phyloP scores from a whole-genome alignment of 2,113 vertebrate species.

The Oenanthe melanoleuca region DNA sequence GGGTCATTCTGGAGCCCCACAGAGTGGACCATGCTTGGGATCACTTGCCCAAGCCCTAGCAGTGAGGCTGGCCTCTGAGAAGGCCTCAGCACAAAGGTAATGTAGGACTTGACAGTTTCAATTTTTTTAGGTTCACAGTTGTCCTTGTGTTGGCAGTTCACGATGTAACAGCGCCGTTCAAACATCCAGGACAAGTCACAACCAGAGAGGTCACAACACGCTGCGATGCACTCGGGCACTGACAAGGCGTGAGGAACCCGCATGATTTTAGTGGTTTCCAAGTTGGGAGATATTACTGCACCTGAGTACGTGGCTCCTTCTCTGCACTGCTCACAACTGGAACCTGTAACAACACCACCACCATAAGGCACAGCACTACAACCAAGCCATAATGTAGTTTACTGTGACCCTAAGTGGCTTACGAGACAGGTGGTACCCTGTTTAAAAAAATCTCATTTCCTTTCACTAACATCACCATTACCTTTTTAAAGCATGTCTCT shows the following conservation, averaged over 20 bases:
- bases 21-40: constrained; percentile 65
- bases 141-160: constrained; percentile 82
- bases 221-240: constrained; percentile 76
- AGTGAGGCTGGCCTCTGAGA: constrained; percentile 72
- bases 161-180: constrained; percentile 84
- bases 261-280: constrained; percentile 80
- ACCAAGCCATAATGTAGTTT: background rate
- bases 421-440: background rate
- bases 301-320: constrained; percentile 80
- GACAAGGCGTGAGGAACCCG: constrained; percentile 79
- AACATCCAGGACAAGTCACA: constrained; percentile 91
- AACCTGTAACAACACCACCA: constrained; percentile 72
- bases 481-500: background rate
- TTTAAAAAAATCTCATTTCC: background rate
- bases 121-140: constrained; percentile 81
- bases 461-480: background rate
- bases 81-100: constrained; percentile 82
- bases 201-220: constrained; percentile 82
- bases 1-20: constrained; percentile 51
- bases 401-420: background rate
- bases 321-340: constrained; percentile 79
- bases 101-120: constrained; percentile 77
- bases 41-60: constrained; percentile 74
- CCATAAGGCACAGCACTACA: background rate
- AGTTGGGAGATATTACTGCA: constrained; percentile 82